A percentile compares a stretch with the other conserved stretches of the same genome.
phyloP scores from a whole-genome alignment of 2,888 invertebrate species.

The Epistrophella euchroma region DNA sequence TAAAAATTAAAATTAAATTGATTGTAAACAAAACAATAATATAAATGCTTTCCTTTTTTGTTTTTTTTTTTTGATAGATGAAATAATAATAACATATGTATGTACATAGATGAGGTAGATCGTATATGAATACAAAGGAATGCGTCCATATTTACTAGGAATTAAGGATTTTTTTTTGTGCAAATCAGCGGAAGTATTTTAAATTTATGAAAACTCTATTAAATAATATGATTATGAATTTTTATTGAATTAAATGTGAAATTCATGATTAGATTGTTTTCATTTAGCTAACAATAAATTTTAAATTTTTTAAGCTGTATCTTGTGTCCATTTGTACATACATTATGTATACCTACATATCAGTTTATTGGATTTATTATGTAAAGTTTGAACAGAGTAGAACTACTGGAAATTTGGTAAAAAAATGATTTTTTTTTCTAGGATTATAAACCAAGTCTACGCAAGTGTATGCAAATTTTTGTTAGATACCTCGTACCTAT shows the following conservation, averaged over 20 bases:
- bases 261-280: constrained; percentile 62
- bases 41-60: background rate
- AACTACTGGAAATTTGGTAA: too few relatives aligned
- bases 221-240: constrained; percentile 44
- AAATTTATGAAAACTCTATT: constrained; percentile 40
- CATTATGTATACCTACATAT: too few relatives aligned
- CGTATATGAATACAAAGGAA: background rate
- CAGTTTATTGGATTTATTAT: constrained; percentile 24
- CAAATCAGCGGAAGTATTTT: constrained; percentile 20
- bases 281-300: constrained; percentile 18
- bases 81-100: background rate
- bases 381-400: background rate
- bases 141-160: background rate
- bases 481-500: too few relatives aligned
- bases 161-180: background rate
- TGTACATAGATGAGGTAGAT: background rate
- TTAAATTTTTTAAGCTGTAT: background rate
- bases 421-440: too few relatives aligned
- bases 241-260: constrained; percentile 66
- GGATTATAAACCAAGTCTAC: too few relatives aligned
- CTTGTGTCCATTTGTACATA: constrained; percentile 48
- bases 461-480: too few relatives aligned
- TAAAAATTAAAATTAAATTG: constrained; percentile 63
- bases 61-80: background rate
- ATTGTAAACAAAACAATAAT: constrained; percentile 34